Conservation (phyloP, 2,797 vertebrate species). For the Poeciliopsis turneri region DNA sequence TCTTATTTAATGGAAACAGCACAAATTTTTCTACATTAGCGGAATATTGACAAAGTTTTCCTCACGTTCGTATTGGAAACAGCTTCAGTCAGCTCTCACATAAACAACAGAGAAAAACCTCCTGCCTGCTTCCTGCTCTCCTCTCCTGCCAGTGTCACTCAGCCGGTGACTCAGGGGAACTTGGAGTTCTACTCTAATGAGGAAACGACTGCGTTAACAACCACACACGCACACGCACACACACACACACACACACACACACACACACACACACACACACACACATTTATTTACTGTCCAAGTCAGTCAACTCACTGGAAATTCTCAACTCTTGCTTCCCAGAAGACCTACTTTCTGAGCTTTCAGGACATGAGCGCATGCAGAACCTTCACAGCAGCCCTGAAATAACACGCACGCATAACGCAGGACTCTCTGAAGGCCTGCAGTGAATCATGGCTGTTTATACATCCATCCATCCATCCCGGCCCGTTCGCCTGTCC, state of each 20-base stretch:
- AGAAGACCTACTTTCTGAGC: constrained; percentile 19
- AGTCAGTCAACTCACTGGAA: constrained; percentile 35
- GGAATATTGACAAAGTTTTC: no score
- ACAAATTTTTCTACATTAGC: no score
- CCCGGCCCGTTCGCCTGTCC: constrained; percentile 60
- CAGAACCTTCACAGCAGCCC: constrained; percentile 22
- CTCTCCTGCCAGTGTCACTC: constrained; percentile 38
- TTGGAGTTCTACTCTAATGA: constrained; percentile 45
- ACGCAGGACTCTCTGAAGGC: constrained; percentile 32
- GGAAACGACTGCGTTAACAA: constrained; percentile 40
- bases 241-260: constrained; percentile 15
- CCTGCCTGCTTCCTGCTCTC: constrained; percentile 30
- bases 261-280: constrained; percentile 3
- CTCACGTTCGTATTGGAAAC: no score
- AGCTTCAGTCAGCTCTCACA: constrained; percentile 53
- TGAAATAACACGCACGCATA: constrained; percentile 31
- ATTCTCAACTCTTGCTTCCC: constrained; percentile 15
- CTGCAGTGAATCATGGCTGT: constrained; percentile 70
- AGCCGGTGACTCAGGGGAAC: constrained; percentile 60
- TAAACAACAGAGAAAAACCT: constrained; percentile 21
- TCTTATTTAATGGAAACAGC: no score
- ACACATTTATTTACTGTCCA: constrained; percentile 29
- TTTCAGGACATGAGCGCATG: constrained; percentile 16
- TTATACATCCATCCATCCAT: constrained; percentile 70
- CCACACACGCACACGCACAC: constrained; percentile 9